Evolutionary conservation across 2,797 vertebrate genomes (phyloP), one percentile per base, ranked within the genome.

Genomic region (Caiman crocodilus): DNA sequence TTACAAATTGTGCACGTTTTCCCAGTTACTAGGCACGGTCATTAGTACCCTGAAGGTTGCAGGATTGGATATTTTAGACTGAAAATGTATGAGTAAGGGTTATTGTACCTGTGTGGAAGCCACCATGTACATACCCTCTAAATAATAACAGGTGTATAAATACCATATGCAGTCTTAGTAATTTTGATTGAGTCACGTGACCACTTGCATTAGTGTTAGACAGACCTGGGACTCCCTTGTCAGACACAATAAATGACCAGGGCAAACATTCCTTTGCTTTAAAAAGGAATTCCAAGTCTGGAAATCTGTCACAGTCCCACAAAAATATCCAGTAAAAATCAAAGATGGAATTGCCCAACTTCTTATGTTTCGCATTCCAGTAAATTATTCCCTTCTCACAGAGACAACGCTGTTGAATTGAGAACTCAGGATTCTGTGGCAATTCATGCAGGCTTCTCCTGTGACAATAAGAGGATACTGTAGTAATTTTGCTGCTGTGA

Each of bases 371-470:
- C n/a, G 35, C 77, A 88, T 90, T 84, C 91, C 5, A 82, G 82
- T 79, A 93, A 95, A 96, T 90, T 93, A 92, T 95, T 90, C 30
- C 89, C 63, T 88, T 69, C 30, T 56, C 87, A 86, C 9, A 23
- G 86, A 95, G 69, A 80, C 75, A 94, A 90, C 65, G 87, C 55
- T 88, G 79, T 81, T 93, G 82, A 3, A 0, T 89, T 89, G 84
- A 95, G 78, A 89, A 76, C 78, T 90, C 2, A 16, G 81, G 83
- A 92, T 84, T 26, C 50, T 90, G 87, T 30, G 64, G 87, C 76
- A 60, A 85, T 59, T 2, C 2, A 65, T 64, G 28, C 79, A 67
- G 65, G 60, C 85, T 87, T 94, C 69, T 88, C 65, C 58, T 84
- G 73, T 63, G 81, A 85, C 7, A 14, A 87, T 42, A 91, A 82